Base-by-base conservation (phyloP, 1,140 invertebrate genomes). In the Drosophila pachea region DNA sequence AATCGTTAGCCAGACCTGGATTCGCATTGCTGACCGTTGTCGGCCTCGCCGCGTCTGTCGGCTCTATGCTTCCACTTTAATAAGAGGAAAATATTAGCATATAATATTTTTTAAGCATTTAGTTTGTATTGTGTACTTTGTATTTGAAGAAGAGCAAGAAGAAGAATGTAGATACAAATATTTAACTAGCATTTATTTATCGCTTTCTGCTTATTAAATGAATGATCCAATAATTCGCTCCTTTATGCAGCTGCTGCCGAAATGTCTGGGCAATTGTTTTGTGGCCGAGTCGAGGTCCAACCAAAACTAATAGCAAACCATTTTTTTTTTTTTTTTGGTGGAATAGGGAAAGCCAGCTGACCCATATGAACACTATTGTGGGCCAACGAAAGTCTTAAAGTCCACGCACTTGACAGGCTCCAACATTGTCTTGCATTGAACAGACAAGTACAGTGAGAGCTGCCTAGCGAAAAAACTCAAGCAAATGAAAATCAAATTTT, bases 281-380 rank as follows among this genome's bases (percentile, higher is more conserved):
- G 64, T 73, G 73, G 68, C 73, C 35, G 58, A 71, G 76, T 61
- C 75, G 65, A 43, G 58, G 66, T 56, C 76, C 59, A 63, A 69
- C 72, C 72, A 83, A 78, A 84, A 78, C 82, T 76, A 78, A 83
- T 76, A 83, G 76, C 68, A 59, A 42, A 76, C 70, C 68, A 22
- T 22, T 22, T 22, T 22, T 2, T 8, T 38, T 38, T 38, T 38
- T 29, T 7, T 45, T n/a, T n/a, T n/a, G n/a, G n/a, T n/a, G n/a
- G n/a, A n/a, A n/a, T n/a, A n/a, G n/a, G n/a, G n/a, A n/a, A n/a
- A n/a, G n/a, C n/a, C n/a, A n/a, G n/a, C 49, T 52, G 49, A 52
- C 49, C 49, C 49, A 16, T 16, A 22, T 52, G 49, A 22, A 1
- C 22, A 22, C 22, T 22, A 22, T 22, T 22, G 22, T 22, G 22